phyloP scores from a whole-genome alignment of 2,888 invertebrate species.

The Hoplodrina ambigua region DNA sequence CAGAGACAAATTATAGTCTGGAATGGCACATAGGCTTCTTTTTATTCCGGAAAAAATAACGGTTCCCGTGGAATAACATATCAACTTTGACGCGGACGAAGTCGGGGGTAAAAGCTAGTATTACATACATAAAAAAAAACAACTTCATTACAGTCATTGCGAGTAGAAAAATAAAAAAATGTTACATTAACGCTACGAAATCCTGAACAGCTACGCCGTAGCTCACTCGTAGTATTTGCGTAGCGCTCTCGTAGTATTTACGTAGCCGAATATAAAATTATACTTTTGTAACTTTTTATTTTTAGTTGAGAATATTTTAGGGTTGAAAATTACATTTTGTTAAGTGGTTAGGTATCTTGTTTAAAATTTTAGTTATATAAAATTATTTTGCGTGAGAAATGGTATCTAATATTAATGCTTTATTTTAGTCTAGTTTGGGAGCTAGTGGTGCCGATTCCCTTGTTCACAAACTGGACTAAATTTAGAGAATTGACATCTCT shows the following conservation, averaged over 20 bases:
- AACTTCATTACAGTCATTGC: too few species aligned
- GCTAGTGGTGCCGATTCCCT: too few species aligned
- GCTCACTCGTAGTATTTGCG: constrained; percentile 56
- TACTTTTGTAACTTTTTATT: constrained; percentile 54
- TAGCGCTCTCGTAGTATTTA: constrained; percentile 54
- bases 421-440: not conserved
- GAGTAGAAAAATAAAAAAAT: constrained; percentile 36
- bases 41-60: too few species aligned
- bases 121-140: too few species aligned
- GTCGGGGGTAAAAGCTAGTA: too few species aligned
- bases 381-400: not conserved
- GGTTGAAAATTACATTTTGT: not conserved
- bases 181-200: constrained; percentile 54
- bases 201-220: constrained; percentile 54
- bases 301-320: not conserved
- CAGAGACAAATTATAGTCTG: too few species aligned
- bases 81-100: too few species aligned
- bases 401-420: not conserved
- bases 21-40: too few species aligned
- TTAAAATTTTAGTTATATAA: not conserved
- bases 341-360: not conserved
- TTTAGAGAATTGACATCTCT: too few species aligned
- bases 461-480: too few species aligned
- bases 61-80: too few species aligned
- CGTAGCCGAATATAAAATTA: constrained; percentile 53